Evolutionary conservation across 2,113 vertebrate genomes (phyloP).

Genomic region (Bufo gargarizans): DNA sequence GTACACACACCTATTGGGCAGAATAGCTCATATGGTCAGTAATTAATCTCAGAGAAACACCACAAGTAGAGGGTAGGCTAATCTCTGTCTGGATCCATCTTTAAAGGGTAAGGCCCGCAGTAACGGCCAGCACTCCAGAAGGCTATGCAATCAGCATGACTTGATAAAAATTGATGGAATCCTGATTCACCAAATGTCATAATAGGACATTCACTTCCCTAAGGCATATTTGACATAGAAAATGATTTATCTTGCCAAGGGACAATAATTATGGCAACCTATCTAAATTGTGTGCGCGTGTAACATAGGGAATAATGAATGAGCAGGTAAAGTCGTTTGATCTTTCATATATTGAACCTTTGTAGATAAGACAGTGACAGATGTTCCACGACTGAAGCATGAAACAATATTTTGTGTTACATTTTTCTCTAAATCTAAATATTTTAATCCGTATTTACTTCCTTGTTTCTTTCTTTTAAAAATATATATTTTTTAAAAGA

Average conservation of each 20-base stretch:
- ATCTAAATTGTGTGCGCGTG: constrained; percentile 23
- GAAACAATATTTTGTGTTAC: too few species aligned
- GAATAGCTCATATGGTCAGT: neutral
- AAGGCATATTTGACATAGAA: constrained; percentile 20
- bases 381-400: neutral
- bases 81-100: constrained; percentile 20
- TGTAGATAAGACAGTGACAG: neutral
- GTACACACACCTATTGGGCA: neutral
- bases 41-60: neutral
- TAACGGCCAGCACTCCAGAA: constrained; percentile 6
- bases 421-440: too few species aligned
- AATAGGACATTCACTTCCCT: constrained; percentile 35
- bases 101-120: neutral
- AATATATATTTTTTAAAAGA: too few species aligned
- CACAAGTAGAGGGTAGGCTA: neutral
- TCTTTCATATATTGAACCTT: neutral
- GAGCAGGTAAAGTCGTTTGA: neutral
- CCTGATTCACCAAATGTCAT: constrained; percentile 30
- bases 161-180: constrained; percentile 33
- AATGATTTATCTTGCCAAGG: constrained; percentile 35
- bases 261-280: constrained; percentile 29
- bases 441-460: too few species aligned
- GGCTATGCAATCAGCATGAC: constrained; percentile 14
- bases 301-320: constrained; percentile 28
- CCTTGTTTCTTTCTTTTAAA: too few species aligned